These are phyloP conservation scores for Cladopsammia gracilis DNA, from an alignment of 64 coral and sea anemone genomes.

Conservation along the genomic window DNA sequence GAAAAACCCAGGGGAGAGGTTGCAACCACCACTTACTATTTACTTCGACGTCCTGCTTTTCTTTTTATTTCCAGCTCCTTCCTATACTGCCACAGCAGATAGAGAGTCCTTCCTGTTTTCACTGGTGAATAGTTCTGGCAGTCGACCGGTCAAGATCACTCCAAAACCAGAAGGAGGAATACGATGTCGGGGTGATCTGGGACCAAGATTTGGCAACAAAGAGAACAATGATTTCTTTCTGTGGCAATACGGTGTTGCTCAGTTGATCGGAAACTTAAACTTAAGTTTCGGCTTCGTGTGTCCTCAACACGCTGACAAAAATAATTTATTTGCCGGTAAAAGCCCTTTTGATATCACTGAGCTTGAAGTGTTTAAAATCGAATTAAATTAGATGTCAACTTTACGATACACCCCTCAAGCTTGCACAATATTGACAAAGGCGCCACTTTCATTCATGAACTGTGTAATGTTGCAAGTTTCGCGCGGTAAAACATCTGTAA, in stretches of 20 bases:
- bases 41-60: too few species aligned
- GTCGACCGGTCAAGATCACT: conserved; percentile 10
- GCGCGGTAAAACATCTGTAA: too few species aligned
- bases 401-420: too few species aligned
- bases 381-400: neutral
- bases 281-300: neutral
- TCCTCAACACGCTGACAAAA: neutral
- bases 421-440: too few species aligned
- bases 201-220: conserved; percentile 9
- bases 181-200: neutral
- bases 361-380: neutral
- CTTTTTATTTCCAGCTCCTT: neutral
- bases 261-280: neutral
- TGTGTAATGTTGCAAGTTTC: too few species aligned
- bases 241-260: neutral
- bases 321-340: neutral
- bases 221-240: neutral
- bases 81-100: neutral
- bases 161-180: conserved; percentile 8
- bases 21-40: too few species aligned
- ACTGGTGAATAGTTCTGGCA: conserved; percentile 1
- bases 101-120: conserved; percentile 26
- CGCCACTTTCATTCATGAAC: too few species aligned
- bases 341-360: neutral
- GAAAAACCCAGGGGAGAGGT: too few species aligned